Evolutionary conservation across 2,888 invertebrate genomes (phyloP).

Genomic region (Drosophila prolongata): DNA sequence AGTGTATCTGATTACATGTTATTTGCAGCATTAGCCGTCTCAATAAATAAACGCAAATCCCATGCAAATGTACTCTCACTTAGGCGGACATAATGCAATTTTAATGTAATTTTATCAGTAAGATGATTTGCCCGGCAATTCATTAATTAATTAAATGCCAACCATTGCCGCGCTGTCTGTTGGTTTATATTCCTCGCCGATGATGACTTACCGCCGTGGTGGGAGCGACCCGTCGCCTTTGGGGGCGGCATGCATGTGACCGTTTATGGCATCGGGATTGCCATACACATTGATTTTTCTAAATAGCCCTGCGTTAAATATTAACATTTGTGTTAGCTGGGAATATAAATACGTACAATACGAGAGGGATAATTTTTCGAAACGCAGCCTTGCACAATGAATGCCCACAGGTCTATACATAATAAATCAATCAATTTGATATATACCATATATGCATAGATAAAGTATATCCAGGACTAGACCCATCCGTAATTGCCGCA

Average conservation of each 20-base stretch:
- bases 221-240: slow-evolving; percentile 59
- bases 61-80: slow-evolving; percentile 32
- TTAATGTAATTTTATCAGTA: slow-evolving; percentile 49
- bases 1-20: slow-evolving; percentile 31
- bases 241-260: slow-evolving; percentile 90
- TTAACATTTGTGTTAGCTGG: slow-evolving; percentile 36
- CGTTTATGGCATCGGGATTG: slow-evolving; percentile 92
- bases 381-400: slow-evolving; percentile 23
- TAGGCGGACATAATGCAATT: slow-evolving; percentile 41
- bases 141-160: slow-evolving; percentile 50
- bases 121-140: slow-evolving; percentile 41
- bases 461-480: slow-evolving; percentile 2
- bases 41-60: slow-evolving; percentile 35
- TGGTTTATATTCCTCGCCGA: slow-evolving; percentile 12
- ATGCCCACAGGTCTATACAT: slow-evolving; percentile 49
- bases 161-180: slow-evolving; percentile 18
- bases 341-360: slow-evolving; percentile 24
- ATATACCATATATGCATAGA: neutral
- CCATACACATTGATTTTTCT: slow-evolving; percentile 94
- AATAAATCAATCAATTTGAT: slow-evolving; percentile 78
- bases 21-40: slow-evolving; percentile 32
- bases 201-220: slow-evolving; percentile 87
- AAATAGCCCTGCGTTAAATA: slow-evolving; percentile 90
- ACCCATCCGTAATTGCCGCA: slow-evolving; percentile 62
- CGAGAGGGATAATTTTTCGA: slow-evolving; percentile 64